These are phyloP conservation scores for Cyclina sinensis DNA, from an alignment of 1,140 invertebrate genomes.

Conservation along the genomic window DNA sequence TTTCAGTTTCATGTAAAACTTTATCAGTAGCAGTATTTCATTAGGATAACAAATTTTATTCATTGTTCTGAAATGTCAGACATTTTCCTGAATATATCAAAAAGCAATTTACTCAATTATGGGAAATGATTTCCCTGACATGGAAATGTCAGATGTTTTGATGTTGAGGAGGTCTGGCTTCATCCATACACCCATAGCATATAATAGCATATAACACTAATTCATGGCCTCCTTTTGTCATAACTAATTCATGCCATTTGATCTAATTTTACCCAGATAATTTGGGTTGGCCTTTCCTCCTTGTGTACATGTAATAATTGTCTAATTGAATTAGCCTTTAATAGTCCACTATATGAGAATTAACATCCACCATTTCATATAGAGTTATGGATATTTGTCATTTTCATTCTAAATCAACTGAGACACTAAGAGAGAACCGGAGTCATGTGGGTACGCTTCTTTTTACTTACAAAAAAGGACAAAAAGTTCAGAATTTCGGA, in stretches of 20 bases:
- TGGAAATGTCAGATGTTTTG: slow-evolving; percentile 34
- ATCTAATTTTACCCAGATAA: slow-evolving; percentile 40
- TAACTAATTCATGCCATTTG: slow-evolving; percentile 60
- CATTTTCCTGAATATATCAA: slow-evolving; percentile 1
- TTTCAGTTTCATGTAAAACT: too few relatives aligned
- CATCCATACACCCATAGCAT: neutral
- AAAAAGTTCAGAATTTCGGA: too few relatives aligned
- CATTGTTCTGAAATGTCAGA: slow-evolving; percentile 5
- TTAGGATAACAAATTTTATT: neutral
- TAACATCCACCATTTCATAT: neutral
- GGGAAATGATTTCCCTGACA: neutral
- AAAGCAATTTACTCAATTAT: slow-evolving; percentile 34
- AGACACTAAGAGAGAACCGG: neutral
- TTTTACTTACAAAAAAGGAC: too few relatives aligned
- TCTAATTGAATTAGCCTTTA: slow-evolving; percentile 61
- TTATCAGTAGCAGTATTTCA: neutral
- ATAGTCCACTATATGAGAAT: slow-evolving; percentile 40
- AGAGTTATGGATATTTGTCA: neutral
- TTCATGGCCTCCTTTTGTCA: slow-evolving; percentile 13
- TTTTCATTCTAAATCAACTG: neutral
- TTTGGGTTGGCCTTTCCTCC: slow-evolving; percentile 46
- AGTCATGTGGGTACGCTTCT: slow-evolving; percentile 39
- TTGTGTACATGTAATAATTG: slow-evolving; percentile 33
- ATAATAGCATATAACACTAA: neutral
- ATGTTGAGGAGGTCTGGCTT: neutral